Evolutionary conservation across 2,888 invertebrate genomes (phyloP), one percentile per base, ranked within the genome.

Genomic region (Eupithecia exiguata): DNA sequence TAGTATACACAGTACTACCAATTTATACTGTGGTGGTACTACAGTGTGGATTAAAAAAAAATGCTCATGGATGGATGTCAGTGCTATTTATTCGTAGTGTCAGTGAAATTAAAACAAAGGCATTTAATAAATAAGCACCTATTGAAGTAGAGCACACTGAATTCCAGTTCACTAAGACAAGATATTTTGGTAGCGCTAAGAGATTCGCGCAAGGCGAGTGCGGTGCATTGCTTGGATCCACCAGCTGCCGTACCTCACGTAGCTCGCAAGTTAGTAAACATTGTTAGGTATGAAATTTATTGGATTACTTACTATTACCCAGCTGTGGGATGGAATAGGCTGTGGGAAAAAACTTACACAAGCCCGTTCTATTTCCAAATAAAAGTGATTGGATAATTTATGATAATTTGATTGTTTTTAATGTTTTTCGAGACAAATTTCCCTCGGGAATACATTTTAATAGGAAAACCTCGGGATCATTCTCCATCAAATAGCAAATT

Each of bases 131-230:
- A 30, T 40, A 40, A 12, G 1, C 12, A 40, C 12, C 40, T 40
- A 63, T 10, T 16, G 3, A 36, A 36, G 63, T 65, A 38, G 63
- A 65, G 63, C 63, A 65, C n/a, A 12, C 63, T 14, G 36, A 12
- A 21, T 38, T 12, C 10, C 35, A n/a, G 7, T 38, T 12, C 18
- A 18, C 9, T 62, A 35, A 35, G n/a, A n/a, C 7, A 65, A 38
- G 63, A 65, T 65, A 65, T 65, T 65, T 65, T 21, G 38, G 25
- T 25, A n/a, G 63, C n/a, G 63, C 12, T 65, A 65, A 65, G 63
- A 65, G 38, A 63, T 65, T 65, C n/a, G 63, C 38, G 63, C 25
- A 1, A n/a, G 36, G 38, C n/a, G 36, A 38, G 38, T 36, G n/a
- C 35, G 36, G 63, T 21, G 63, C 62, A 62, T 62, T 35, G 35